A percentile compares a stretch with the other conserved stretches of the same genome.
These are phyloP conservation scores for Oreotrochilus melanogaster DNA, from an alignment of 2,113 vertebrate genomes.

Conservation along the genomic window DNA sequence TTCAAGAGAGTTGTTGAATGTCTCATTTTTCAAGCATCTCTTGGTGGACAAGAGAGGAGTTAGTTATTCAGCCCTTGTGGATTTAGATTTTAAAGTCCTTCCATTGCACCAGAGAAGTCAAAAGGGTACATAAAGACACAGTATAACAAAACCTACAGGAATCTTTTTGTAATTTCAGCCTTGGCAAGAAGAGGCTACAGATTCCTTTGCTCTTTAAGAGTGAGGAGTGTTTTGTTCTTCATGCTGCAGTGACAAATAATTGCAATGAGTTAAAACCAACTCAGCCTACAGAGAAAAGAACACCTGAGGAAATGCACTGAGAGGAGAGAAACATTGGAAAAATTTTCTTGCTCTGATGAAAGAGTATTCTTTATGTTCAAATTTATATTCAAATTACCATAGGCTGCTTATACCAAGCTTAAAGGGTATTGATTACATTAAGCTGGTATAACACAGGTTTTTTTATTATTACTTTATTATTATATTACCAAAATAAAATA, in stretches of 20 bases:
- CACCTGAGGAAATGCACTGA: not conserved
- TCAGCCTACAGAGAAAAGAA: not conserved
- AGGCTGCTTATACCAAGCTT: not conserved
- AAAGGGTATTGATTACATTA: not conserved
- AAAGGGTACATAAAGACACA: not conserved
- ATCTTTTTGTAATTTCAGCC: not conserved
- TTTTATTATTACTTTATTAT: too few species aligned
- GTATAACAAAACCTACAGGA: not conserved
- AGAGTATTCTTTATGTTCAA: not conserved
- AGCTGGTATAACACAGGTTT: not conserved
- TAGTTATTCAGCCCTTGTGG: not conserved
- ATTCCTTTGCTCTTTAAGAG: not conserved
- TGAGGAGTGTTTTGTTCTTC: not conserved
- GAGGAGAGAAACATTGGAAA: not conserved
- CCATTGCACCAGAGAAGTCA: not conserved
- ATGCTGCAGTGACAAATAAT: not conserved
- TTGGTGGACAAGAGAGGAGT: not conserved
- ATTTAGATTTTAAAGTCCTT: not conserved
- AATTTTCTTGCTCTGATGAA: not conserved
- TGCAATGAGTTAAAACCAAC: not conserved
- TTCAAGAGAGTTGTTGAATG: not conserved
- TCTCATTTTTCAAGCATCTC: not conserved
- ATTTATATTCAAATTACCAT: not conserved
- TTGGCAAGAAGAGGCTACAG: not conserved
- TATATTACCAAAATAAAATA: not conserved